Evolutionary conservation across 1,140 invertebrate genomes (phyloP).

Genomic region (Atopsyche davidsoni): DNA sequence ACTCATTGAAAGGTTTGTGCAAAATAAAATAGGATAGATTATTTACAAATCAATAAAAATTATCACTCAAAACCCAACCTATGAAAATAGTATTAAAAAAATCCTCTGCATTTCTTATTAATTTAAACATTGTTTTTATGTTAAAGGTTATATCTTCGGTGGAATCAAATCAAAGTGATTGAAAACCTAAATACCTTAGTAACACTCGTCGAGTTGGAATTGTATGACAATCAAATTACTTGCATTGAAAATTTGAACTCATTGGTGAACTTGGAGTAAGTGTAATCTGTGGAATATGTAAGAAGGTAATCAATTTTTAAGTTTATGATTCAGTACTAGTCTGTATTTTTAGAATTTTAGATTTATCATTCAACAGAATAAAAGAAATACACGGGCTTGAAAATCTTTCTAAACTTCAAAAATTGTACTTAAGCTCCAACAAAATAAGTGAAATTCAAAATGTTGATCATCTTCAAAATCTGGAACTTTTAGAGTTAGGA

Average conservation of each 20-base stretch:
- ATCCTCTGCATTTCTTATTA: neutral
- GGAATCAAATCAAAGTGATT: constrained; percentile 94
- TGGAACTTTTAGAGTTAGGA: constrained; percentile 88
- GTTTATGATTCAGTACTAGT: too few relatives aligned
- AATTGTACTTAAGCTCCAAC: constrained; percentile 89
- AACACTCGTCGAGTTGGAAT: constrained; percentile 79
- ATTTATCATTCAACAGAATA: constrained; percentile 97
- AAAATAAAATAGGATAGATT: neutral
- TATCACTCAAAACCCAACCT: too few relatives aligned
- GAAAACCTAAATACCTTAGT: constrained; percentile 73
- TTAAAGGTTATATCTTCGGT: constrained; percentile 70
- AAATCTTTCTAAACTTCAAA: constrained; percentile 73
- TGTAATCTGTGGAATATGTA: too few relatives aligned
- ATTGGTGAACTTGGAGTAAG: constrained; percentile 87
- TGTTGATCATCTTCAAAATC: constrained; percentile 68
- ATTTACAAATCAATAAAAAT: neutral
- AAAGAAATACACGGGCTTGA: constrained; percentile 82
- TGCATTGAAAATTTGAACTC: constrained; percentile 83
- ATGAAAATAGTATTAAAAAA: neutral
- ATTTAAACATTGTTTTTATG: neutral
- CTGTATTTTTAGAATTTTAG: constrained; percentile 65
- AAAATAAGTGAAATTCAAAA: constrained; percentile 91
- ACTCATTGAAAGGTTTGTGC: constrained; percentile 65
- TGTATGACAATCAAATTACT: constrained; percentile 95
- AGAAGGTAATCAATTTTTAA: too few relatives aligned